Conservation (phyloP, 2,113 vertebrate species). For the Chaetorhynchus papuensis region DNA sequence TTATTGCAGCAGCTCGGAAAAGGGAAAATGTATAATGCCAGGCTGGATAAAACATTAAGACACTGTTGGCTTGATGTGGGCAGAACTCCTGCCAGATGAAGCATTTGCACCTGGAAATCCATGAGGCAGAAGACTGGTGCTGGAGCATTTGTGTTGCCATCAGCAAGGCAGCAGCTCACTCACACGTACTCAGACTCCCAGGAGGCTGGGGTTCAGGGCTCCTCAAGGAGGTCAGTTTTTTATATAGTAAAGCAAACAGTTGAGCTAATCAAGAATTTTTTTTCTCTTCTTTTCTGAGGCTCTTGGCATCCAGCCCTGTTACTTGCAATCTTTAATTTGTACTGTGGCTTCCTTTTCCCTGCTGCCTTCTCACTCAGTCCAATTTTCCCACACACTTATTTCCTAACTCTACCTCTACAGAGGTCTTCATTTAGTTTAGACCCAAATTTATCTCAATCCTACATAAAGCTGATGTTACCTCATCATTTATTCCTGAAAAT, state of each 20-base stretch:
- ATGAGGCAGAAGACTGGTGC: neutral
- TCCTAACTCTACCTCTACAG: neutral
- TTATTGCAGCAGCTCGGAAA: neutral
- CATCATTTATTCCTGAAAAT: conserved; percentile 25
- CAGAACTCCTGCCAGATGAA: neutral
- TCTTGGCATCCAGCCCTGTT: conserved; percentile 51
- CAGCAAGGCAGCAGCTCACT: neutral
- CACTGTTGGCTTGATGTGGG: neutral
- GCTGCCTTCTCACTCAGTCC: conserved; percentile 32
- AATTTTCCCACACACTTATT: conserved; percentile 58
- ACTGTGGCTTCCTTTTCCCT: conserved; percentile 57
- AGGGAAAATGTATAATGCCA: neutral
- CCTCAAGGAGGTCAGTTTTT: conserved; percentile 56
- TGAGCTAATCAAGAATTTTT: conserved; percentile 49
- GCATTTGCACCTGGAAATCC: conserved; percentile 19
- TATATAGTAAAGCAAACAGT: conserved; percentile 69
- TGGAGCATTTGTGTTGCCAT: neutral
- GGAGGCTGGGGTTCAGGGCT: neutral
- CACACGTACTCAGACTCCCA: conserved; percentile 52
- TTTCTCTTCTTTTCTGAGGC: conserved; percentile 32
- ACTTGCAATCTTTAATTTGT: conserved; percentile 60
- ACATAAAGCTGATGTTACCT: conserved; percentile 9
- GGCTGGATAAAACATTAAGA: neutral
- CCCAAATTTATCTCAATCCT: conserved; percentile 27
- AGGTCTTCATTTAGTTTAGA: conserved; percentile 7